These are phyloP conservation scores for Gallinago media DNA, from an alignment of 2,113 vertebrate species.

Conservation along the genomic window DNA sequence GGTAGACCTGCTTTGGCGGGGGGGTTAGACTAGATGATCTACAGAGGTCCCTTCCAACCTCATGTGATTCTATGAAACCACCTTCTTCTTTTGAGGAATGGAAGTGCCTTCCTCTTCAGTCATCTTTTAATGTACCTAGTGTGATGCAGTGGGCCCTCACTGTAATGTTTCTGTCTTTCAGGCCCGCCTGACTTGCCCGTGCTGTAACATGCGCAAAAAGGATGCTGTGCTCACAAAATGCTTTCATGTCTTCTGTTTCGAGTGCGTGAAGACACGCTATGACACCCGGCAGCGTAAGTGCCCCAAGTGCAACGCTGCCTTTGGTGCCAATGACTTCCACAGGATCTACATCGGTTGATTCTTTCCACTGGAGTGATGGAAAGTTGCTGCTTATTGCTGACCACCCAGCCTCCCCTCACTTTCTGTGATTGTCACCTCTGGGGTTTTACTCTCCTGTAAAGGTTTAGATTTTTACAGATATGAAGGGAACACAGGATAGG, in stretches of 20 bases:
- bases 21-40: too few relatives aligned
- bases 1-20: too few relatives aligned
- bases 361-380: not conserved
- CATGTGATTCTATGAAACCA: too few relatives aligned
- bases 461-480: not conserved
- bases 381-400: not conserved
- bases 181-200: constrained; percentile 94
- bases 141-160: not conserved
- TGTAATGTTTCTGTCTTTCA: constrained; percentile 6
- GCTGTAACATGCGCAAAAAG: constrained; percentile 97
- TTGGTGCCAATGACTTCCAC: constrained; percentile 96
- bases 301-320: constrained; percentile 96
- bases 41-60: too few relatives aligned
- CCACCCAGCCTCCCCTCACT: not conserved
- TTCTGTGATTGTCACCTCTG: not conserved
- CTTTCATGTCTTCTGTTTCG: constrained; percentile 97
- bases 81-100: not conserved
- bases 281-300: constrained; percentile 97
- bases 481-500: not conserved
- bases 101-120: not conserved
- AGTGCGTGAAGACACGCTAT: constrained; percentile 94
- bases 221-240: constrained; percentile 96
- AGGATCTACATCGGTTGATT: constrained; percentile 94
- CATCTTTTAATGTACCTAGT: not conserved
- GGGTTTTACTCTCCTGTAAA: not conserved